Conservation (phyloP, 2,888 invertebrate genomes). For the Chalcis sispes region DNA sequence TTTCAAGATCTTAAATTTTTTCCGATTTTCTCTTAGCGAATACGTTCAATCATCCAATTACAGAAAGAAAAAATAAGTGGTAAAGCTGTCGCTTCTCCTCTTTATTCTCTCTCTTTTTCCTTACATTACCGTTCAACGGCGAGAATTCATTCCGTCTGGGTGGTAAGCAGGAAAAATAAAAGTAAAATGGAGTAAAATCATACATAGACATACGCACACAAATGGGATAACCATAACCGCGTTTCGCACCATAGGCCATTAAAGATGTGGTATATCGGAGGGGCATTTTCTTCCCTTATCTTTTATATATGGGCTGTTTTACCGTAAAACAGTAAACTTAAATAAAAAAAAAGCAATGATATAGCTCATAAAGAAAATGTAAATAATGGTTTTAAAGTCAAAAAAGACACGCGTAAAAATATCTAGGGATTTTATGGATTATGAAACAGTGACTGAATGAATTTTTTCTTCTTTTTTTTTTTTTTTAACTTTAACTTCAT, state of each 20-base stretch:
- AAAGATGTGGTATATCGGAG: not conserved
- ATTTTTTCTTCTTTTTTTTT: too few relatives aligned
- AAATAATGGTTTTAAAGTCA: too few relatives aligned
- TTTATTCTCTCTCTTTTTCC: conserved; percentile 18
- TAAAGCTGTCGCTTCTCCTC: conserved; percentile 21
- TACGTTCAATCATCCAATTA: conserved; percentile 38
- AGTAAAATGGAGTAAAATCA: not conserved
- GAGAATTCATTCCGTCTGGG: not conserved
- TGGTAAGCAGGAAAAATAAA: not conserved
- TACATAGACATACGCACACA: too few relatives aligned
- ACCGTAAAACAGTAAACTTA: too few relatives aligned
- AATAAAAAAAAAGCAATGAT: too few relatives aligned
- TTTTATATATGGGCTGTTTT: too few relatives aligned
- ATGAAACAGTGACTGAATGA: too few relatives aligned
- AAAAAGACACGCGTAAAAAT: too few relatives aligned
- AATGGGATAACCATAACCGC: conserved; percentile 41
- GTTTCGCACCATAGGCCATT: conserved; percentile 12
- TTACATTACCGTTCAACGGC: not conserved
- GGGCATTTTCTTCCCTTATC: not conserved
- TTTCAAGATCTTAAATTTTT: not conserved
- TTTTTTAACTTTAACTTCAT: too few relatives aligned
- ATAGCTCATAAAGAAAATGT: too few relatives aligned
- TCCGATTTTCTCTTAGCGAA: not conserved
- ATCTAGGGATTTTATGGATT: too few relatives aligned
- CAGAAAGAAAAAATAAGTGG: conserved; percentile 21